Conservation (phyloP, 2,113 vertebrate species). For the Campylomormyrus tamandua region DNA sequence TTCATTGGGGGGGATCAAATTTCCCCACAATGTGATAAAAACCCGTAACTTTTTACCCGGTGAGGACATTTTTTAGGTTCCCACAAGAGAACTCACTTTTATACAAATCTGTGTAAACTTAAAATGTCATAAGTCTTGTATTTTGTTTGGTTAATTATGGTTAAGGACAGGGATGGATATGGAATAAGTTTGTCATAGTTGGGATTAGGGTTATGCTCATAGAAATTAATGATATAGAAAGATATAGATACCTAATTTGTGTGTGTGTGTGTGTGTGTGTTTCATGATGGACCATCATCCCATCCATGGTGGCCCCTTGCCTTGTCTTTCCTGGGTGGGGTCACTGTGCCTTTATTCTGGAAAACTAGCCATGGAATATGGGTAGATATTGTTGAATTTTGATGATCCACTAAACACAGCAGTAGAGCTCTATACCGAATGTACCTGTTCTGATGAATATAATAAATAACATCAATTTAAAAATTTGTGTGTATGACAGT, state of each 20-base stretch:
- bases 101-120: background rate
- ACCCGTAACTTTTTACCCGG: background rate
- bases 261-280: no score
- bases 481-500: background rate
- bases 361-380: background rate
- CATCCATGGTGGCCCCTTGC: background rate
- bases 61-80: background rate
- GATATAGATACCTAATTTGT: no score
- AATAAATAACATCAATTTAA: no score
- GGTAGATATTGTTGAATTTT: background rate
- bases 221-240: no score
- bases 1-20: background rate
- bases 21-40: background rate
- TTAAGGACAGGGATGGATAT: no score
- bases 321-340: no score
- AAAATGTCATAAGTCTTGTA: background rate
- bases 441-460: no score
- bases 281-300: background rate
- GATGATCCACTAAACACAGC: background rate
- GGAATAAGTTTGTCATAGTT: no score
- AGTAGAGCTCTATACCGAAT: no score
- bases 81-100: background rate
- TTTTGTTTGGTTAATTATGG: no score
- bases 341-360: background rate
- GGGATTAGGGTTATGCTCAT: no score